Evolutionary conservation across 2,797 vertebrate genomes (phyloP).

Genomic region (Perodicticus potto): DNA sequence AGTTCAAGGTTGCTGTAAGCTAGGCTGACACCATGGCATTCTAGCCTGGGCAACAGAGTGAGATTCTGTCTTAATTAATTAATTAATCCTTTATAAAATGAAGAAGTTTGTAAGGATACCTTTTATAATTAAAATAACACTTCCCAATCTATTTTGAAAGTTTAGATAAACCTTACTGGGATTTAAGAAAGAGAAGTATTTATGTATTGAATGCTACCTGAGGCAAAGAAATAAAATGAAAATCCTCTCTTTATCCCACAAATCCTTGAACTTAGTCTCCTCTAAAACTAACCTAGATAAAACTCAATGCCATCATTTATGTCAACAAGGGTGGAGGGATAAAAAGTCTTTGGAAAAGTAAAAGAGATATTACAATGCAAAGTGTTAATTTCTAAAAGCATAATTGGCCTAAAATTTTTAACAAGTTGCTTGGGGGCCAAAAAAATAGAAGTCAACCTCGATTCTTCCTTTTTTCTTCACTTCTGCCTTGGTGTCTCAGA

Average conservation of each 20-base stretch:
- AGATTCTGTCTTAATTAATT: no score
- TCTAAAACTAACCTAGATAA: background rate
- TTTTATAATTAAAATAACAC: slow-evolving; percentile 36
- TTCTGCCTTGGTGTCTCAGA: no score
- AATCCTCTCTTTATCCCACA: slow-evolving; percentile 8
- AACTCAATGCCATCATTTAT: background rate
- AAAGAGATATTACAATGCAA: background rate
- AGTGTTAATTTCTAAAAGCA: background rate
- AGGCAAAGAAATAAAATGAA: slow-evolving; percentile 17
- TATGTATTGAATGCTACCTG: background rate
- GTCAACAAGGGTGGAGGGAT: background rate
- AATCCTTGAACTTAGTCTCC: slow-evolving; percentile 38
- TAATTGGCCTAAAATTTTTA: background rate
- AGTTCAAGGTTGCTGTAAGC: background rate
- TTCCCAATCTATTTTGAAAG: background rate
- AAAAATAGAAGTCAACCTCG: no score
- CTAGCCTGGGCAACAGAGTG: background rate
- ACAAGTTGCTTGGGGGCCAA: no score
- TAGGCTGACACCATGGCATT: no score
- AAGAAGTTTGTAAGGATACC: background rate
- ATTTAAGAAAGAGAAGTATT: slow-evolving; percentile 2
- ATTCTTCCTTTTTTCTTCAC: no score
- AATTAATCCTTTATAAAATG: no score
- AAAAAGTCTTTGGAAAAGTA: background rate
- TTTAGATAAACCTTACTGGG: slow-evolving; percentile 23